Evolutionary conservation across 2,888 invertebrate species (phyloP).

Genomic region (Corythucha ciliata): DNA sequence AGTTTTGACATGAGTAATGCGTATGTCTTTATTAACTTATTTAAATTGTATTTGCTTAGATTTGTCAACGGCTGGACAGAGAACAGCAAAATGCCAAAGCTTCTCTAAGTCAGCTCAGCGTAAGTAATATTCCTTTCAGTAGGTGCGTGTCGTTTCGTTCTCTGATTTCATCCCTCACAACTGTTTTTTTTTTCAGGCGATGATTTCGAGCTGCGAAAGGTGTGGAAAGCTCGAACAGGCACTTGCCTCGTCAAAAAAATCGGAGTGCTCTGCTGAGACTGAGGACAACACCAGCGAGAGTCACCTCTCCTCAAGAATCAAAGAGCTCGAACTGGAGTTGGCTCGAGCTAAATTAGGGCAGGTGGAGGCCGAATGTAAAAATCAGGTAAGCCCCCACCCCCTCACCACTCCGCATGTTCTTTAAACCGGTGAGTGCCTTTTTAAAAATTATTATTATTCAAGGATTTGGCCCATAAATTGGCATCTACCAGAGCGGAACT

Average conservation of each 20-base stretch:
- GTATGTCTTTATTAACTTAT: neutral
- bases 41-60: slow-evolving; percentile 42
- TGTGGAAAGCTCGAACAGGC: slow-evolving; percentile 40
- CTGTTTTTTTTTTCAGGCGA: slow-evolving; percentile 42
- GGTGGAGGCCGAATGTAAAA: slow-evolving; percentile 93
- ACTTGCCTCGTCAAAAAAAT: neutral
- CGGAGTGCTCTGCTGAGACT: too few species aligned
- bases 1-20: neutral
- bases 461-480: slow-evolving; percentile 85
- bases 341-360: slow-evolving; percentile 95
- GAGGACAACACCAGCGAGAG: slow-evolving; percentile 26
- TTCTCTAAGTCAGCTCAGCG: slow-evolving; percentile 55
- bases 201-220: slow-evolving; percentile 49
- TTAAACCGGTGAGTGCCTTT: too few species aligned
- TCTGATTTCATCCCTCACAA: too few species aligned
- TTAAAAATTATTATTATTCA: too few species aligned
- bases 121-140: slow-evolving; percentile 40
- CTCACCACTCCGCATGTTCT: too few species aligned
- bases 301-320: slow-evolving; percentile 54
- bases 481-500: slow-evolving; percentile 71
- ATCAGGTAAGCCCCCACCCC: slow-evolving; percentile 54
- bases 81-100: slow-evolving; percentile 60
- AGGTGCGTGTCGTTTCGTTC: too few species aligned
- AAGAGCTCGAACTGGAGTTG: slow-evolving; percentile 87
- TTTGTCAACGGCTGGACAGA: slow-evolving; percentile 77